phyloP scores from a whole-genome alignment of 2,888 invertebrate species.

The Drosophila subsilvestris region DNA sequence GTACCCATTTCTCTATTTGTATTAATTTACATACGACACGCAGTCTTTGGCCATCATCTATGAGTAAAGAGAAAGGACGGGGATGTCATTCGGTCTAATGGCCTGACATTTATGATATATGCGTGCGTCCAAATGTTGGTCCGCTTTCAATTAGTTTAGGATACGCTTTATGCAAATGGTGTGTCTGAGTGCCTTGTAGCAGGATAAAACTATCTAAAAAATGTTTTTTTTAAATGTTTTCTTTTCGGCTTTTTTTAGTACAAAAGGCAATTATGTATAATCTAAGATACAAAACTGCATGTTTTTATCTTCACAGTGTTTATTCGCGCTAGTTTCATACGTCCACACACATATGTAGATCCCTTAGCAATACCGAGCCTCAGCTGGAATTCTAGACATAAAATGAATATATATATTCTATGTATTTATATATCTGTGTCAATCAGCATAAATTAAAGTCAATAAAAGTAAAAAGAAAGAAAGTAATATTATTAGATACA shows the following conservation, averaged over 20 bases:
- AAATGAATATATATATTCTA: constrained; percentile 40
- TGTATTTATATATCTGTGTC: constrained; percentile 37
- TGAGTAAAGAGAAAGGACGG: constrained; percentile 3
- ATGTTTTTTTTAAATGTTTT: constrained; percentile 1
- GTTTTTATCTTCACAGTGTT: background rate
- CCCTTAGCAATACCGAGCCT: background rate
- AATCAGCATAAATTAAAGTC: constrained; percentile 28
- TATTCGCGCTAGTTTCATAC: too few species aligned
- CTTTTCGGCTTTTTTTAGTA: constrained; percentile 1
- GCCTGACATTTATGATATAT: constrained; percentile 57
- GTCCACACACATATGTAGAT: too few species aligned
- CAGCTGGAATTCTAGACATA: constrained; percentile 2
- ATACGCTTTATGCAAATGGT: constrained; percentile 1
- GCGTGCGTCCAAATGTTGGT: constrained; percentile 51
- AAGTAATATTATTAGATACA: constrained; percentile 72
- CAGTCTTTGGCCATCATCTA: constrained; percentile 59
- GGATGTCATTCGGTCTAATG: constrained; percentile 1
- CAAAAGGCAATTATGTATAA: background rate
- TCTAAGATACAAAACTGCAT: background rate
- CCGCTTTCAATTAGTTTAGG: constrained; percentile 45
- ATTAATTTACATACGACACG: constrained; percentile 81
- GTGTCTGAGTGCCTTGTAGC: background rate
- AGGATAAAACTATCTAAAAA: background rate
- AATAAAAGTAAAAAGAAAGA: constrained; percentile 48
- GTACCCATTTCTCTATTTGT: constrained; percentile 50